These are phyloP conservation scores for Champsocephalus gunnari DNA, from an alignment of 2,797 vertebrate genomes.

Conservation along the genomic window DNA sequence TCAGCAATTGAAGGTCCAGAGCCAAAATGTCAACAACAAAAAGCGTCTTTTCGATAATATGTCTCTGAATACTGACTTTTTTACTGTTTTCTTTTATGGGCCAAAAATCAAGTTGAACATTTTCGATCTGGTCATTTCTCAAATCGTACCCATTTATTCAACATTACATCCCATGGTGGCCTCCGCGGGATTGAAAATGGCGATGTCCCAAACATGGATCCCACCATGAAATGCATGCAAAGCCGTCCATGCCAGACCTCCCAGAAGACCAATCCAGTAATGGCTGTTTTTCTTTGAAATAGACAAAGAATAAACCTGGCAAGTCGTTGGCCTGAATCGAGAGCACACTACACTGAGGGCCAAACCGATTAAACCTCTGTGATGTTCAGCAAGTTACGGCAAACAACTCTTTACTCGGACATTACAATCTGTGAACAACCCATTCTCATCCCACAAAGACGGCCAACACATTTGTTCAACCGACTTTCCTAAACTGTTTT, in stretches of 20 bases:
- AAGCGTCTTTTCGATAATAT: background rate
- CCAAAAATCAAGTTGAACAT: slow-evolving; percentile 13
- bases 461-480: slow-evolving; percentile 68
- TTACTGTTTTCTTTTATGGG: background rate
- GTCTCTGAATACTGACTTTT: background rate
- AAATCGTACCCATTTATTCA: slow-evolving; percentile 31
- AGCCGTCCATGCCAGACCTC: slow-evolving; percentile 69
- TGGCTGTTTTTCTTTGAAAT: slow-evolving; percentile 70
- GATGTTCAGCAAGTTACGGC: slow-evolving; percentile 45
- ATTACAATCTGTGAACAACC: slow-evolving; percentile 52
- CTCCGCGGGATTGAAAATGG: slow-evolving; percentile 30
- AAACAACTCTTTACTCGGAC: slow-evolving; percentile 33
- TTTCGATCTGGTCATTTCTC: slow-evolving; percentile 11
- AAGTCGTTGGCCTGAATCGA: slow-evolving; percentile 39
- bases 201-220: slow-evolving; percentile 45
- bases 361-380: slow-evolving; percentile 55
- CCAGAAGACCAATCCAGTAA: slow-evolving; percentile 71
- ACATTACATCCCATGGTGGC: slow-evolving; percentile 17
- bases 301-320: slow-evolving; percentile 66
- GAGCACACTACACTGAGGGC: slow-evolving; percentile 57
- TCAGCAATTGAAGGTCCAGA: background rate
- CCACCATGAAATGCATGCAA: slow-evolving; percentile 34
- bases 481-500: slow-evolving; percentile 66
- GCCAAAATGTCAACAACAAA: background rate
- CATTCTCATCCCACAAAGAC: slow-evolving; percentile 39